Evolutionary conservation across 2,797 vertebrate species (phyloP), one percentile per base, ranked within the genome.

Genomic region (Peromyscus nudipes): DNA sequence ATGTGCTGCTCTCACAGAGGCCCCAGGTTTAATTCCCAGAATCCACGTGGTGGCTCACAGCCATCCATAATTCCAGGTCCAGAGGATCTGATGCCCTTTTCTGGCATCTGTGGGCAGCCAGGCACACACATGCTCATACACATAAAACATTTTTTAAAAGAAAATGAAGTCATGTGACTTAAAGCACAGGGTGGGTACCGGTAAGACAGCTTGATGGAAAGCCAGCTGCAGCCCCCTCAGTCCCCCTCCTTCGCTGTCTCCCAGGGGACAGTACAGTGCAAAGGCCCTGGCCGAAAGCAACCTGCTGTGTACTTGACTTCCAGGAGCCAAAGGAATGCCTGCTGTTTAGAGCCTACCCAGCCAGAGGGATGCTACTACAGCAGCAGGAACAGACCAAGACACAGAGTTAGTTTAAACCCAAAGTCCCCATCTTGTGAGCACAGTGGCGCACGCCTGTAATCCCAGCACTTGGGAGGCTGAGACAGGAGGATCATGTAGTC

Each of bases 361-460:
- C 8, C 46, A 4, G n/a, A 13, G 14, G 37, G 49, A 37, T 46
- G 29, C 62, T 29, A 0, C 21, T 9, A 29, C 21, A 37, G 52
- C 8, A 17, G 10, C 64, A 71, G 37, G 71, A 19, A 46, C 1
- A 31, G 75, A 71, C 52, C 23, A 27, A 60, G 52, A 71, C 27
- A 23, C 46, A 60, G 27, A 60, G 40, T 12, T 43, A 69, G 64
- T 46, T 69, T 57, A 79, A 37, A 9, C 37, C 71, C 91, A 5
- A 29, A 55, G 31, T n/a, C 65, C 46, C 84, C 25, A 25, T 29
- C 46, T 3, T 19, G 84, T 71, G 46, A 37, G 23, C 49, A 55
- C 1, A 6, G 49, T 7, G 2, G 67, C 10, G 5, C 31, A 9
- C 0, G 8, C 25, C 13, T 11, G 4, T 71, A 6, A 71, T 37